A percentile compares a stretch with the other conserved stretches of the same genome.
Evolutionary conservation across 2,888 invertebrate species (phyloP).

Genomic region (Oegoconia quadripuncta): DNA sequence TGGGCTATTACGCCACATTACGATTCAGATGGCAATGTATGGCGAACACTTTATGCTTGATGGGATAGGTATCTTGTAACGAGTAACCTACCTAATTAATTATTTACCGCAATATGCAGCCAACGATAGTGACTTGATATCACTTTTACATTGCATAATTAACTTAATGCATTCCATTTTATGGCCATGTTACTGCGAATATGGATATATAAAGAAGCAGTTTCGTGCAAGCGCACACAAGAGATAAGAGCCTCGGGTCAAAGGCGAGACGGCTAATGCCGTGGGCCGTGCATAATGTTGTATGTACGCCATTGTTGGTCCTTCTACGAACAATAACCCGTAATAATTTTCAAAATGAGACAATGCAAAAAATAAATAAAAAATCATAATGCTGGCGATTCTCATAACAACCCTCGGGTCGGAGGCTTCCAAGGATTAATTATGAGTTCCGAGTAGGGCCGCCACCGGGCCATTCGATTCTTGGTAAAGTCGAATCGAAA

Average conservation of each 20-base stretch:
- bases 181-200: not conserved
- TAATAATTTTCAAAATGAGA: conserved; percentile 61
- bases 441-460: conserved; percentile 76
- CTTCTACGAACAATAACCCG: conserved; percentile 62
- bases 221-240: conserved; percentile 24
- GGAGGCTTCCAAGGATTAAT: conserved; percentile 78
- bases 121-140: too few relatives aligned
- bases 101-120: too few relatives aligned
- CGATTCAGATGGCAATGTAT: too few relatives aligned
- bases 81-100: too few relatives aligned
- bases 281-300: conserved; percentile 33
- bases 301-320: conserved; percentile 12
- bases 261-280: conserved; percentile 30
- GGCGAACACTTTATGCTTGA: too few relatives aligned
- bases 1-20: too few relatives aligned
- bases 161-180: too few relatives aligned
- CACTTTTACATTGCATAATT: too few relatives aligned
- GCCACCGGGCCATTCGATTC: conserved; percentile 76
- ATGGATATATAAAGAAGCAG: not conserved
- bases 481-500: conserved; percentile 76
- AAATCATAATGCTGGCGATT: conserved; percentile 67
- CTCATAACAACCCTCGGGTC: conserved; percentile 72
- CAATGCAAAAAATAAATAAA: conserved; percentile 62
- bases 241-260: conserved; percentile 35
- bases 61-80: too few relatives aligned